Conservation (phyloP, 2,113 vertebrate genomes). For the Tragulus kanchil region DNA sequence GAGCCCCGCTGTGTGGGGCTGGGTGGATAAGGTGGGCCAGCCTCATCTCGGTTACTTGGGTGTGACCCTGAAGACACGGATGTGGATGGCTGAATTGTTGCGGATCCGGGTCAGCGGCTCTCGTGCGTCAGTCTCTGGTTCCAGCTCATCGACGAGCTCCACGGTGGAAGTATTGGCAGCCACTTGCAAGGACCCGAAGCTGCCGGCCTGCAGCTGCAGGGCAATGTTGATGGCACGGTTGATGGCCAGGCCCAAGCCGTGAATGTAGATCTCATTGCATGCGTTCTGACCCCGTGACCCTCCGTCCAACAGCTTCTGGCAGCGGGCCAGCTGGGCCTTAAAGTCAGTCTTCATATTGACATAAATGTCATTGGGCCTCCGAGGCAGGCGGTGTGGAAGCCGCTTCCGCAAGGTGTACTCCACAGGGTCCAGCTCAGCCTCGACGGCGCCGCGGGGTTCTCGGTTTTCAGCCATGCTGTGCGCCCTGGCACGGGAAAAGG, state of each 20-base stretch:
- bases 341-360: conserved; percentile 97
- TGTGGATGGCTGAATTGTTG: conserved; percentile 96
- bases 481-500: not conserved
- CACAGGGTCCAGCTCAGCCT: conserved; percentile 90
- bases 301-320: conserved; percentile 92
- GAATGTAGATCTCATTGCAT: conserved; percentile 92
- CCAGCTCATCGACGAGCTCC: conserved; percentile 93
- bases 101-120: conserved; percentile 90
- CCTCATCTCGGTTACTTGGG: conserved; percentile 79
- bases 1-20: not conserved
- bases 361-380: conserved; percentile 93
- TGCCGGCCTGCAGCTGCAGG: conserved; percentile 92
- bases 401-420: conserved; percentile 93
- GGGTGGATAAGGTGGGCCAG: not conserved
- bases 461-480: conserved; percentile 81
- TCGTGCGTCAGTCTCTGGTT: conserved; percentile 90
- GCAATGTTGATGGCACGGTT: conserved; percentile 96
- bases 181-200: conserved; percentile 91
- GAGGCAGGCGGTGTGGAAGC: conserved; percentile 92
- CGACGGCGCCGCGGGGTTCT: conserved; percentile 56
- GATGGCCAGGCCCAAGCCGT: conserved; percentile 94
- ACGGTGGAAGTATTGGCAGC: conserved; percentile 95
- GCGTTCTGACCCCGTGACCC: conserved; percentile 85
- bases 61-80: conserved; percentile 92
- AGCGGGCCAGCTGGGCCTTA: conserved; percentile 93